Percentiles rank a stretch among this genome's conserved stretches.
Conservation (phyloP, 2,888 invertebrate species). For the Orthonychiurus folsomi region DNA sequence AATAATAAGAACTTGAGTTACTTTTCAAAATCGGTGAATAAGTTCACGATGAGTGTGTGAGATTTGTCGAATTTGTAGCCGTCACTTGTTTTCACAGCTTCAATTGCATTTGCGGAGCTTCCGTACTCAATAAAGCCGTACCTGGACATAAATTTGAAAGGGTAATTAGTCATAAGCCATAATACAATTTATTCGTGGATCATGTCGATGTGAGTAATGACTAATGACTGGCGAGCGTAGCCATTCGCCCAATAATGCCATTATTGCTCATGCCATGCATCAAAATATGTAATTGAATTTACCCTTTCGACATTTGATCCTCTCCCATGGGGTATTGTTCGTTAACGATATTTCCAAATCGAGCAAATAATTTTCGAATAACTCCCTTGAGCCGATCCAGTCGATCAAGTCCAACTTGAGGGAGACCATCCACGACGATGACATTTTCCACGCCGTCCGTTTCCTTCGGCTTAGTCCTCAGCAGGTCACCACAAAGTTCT, state of each 20-base stretch:
- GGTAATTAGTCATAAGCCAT: not conserved
- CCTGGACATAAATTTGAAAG: slow-evolving; percentile 42
- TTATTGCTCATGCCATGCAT: too few relatives aligned
- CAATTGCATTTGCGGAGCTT: slow-evolving; percentile 70
- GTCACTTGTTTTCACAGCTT: slow-evolving; percentile 79
- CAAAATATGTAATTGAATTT: too few relatives aligned
- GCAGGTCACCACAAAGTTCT: slow-evolving; percentile 87
- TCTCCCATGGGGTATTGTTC: slow-evolving; percentile 79
- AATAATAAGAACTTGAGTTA: slow-evolving; percentile 47
- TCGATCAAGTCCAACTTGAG: slow-evolving; percentile 83
- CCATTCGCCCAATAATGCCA: too few relatives aligned
- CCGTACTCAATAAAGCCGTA: slow-evolving; percentile 89
- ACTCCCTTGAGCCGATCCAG: slow-evolving; percentile 86
- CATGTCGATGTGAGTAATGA: too few relatives aligned
- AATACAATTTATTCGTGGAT: too few relatives aligned
- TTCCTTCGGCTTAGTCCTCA: slow-evolving; percentile 81
- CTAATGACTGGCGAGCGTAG: too few relatives aligned
- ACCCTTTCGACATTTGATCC: slow-evolving; percentile 76
- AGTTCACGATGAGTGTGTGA: slow-evolving; percentile 85
- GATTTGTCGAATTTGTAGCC: slow-evolving; percentile 87
- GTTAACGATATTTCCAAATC: slow-evolving; percentile 77
- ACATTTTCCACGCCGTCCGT: slow-evolving; percentile 94
- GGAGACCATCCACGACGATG: slow-evolving; percentile 91
- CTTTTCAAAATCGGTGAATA: slow-evolving; percentile 92
- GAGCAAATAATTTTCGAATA: slow-evolving; percentile 79